These are phyloP conservation scores for Drosophila paramelanica DNA, from an alignment of 2,888 invertebrate species.

Conservation along the genomic window DNA sequence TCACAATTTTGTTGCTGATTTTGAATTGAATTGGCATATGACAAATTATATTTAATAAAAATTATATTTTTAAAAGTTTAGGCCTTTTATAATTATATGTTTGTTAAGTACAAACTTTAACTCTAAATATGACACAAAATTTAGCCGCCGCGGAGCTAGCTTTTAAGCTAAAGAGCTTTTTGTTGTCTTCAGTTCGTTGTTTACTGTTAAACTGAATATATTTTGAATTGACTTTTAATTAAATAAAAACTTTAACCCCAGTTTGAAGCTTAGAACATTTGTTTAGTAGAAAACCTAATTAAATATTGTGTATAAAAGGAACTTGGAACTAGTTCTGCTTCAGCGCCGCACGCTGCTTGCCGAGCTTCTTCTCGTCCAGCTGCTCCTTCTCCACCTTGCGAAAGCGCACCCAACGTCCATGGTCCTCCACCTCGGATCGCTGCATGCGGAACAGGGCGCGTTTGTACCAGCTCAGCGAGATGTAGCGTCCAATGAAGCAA, in stretches of 20 bases:
- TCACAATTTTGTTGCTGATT: too few species aligned
- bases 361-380: constrained; percentile 71
- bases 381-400: constrained; percentile 74
- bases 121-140: too few species aligned
- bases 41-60: too few species aligned
- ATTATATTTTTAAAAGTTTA: too few species aligned
- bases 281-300: neutral
- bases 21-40: too few species aligned
- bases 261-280: neutral
- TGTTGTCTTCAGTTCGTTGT: too few species aligned
- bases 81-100: too few species aligned
- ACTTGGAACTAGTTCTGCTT: constrained; percentile 12
- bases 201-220: neutral
- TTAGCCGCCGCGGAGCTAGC: too few species aligned
- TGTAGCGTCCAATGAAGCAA: constrained; percentile 82
- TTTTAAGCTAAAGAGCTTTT: too few species aligned
- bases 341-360: constrained; percentile 59
- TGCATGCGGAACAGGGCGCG: constrained; percentile 78
- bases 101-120: too few species aligned
- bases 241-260: too few species aligned
- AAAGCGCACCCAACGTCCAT: constrained; percentile 76
- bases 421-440: constrained; percentile 73
- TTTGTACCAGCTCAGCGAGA: constrained; percentile 82
- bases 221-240: neutral
- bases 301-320: neutral